phyloP scores from a whole-genome alignment of 2,113 vertebrate species.

The Chitala chitala region DNA sequence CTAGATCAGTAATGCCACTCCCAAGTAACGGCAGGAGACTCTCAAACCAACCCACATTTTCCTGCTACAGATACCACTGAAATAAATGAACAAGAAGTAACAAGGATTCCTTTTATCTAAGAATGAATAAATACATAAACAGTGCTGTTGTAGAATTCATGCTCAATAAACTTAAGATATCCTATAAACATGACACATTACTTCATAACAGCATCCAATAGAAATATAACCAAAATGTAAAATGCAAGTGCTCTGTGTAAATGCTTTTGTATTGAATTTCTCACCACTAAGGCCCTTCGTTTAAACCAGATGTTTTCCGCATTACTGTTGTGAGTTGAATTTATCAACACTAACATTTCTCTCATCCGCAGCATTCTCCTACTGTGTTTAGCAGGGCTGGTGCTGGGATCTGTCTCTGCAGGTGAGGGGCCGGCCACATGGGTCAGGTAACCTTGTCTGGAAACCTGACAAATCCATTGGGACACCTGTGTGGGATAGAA shows the following conservation, averaged over 20 bases:
- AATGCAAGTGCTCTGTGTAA: background rate
- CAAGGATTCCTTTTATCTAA: too few relatives aligned
- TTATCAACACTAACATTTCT: background rate
- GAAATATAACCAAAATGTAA: background rate
- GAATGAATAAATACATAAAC: background rate
- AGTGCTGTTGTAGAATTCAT: background rate
- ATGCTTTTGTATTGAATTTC: background rate
- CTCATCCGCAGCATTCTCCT: conserved; percentile 43
- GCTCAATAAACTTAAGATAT: background rate
- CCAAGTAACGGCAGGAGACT: too few relatives aligned
- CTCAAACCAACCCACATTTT: too few relatives aligned
- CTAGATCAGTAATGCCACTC: too few relatives aligned
- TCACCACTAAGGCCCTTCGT: background rate
- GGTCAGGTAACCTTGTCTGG: background rate
- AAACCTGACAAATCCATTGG: background rate
- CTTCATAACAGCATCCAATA: background rate
- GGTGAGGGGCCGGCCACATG: conserved; percentile 40
- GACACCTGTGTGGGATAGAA: background rate
- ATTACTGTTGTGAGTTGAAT: too few relatives aligned
- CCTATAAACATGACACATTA: background rate
- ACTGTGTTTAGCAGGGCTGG: conserved; percentile 43
- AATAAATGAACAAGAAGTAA: background rate
- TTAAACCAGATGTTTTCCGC: background rate
- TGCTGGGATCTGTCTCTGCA: conserved; percentile 41
- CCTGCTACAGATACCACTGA: too few relatives aligned